Percentiles rank a stretch among this genome's conserved stretches.
Conservation (phyloP, 2,888 invertebrate genomes). For the Hecatera dysodea region DNA sequence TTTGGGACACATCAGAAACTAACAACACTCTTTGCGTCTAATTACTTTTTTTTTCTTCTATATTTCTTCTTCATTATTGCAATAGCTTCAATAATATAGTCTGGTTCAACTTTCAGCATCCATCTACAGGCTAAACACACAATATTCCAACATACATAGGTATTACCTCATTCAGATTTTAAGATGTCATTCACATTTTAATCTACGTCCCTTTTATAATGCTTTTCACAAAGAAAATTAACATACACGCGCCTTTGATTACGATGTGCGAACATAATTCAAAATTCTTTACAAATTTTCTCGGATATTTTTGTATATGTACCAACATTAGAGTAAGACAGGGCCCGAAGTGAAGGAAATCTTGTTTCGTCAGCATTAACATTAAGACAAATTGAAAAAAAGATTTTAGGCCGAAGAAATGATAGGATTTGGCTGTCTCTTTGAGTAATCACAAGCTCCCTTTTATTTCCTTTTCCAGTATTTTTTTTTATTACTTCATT, state of each 20-base stretch:
- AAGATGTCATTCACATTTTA: conserved; percentile 4
- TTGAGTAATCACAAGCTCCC: conserved; percentile 82
- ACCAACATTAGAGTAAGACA: conserved; percentile 61
- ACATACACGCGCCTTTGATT: conserved; percentile 46
- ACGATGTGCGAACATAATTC: conserved; percentile 56
- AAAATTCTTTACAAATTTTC: conserved; percentile 59
- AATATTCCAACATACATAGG: too few relatives aligned
- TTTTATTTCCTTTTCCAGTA: conserved; percentile 73
- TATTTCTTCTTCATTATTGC: too few relatives aligned
- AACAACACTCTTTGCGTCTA: too few relatives aligned
- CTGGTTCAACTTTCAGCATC: background rate
- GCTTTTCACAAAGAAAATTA: conserved; percentile 32
- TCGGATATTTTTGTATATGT: conserved; percentile 63
- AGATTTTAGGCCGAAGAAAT: conserved; percentile 78
- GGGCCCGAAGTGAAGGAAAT: conserved; percentile 61
- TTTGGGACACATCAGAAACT: background rate
- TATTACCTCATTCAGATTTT: background rate
- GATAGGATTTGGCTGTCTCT: conserved; percentile 80
- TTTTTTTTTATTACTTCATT: conserved; percentile 81
- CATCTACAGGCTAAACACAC: too few relatives aligned
- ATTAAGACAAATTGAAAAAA: conserved; percentile 81
- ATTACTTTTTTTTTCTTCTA: background rate
- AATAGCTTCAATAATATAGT: background rate
- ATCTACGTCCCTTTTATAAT: conserved; percentile 28
- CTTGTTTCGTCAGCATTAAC: conserved; percentile 70